Percentiles rank a stretch among this genome's conserved stretches.
phyloP scores from a whole-genome alignment of 2,113 vertebrate genomes.

The Sinocyclocheilus rhinocerous region DNA sequence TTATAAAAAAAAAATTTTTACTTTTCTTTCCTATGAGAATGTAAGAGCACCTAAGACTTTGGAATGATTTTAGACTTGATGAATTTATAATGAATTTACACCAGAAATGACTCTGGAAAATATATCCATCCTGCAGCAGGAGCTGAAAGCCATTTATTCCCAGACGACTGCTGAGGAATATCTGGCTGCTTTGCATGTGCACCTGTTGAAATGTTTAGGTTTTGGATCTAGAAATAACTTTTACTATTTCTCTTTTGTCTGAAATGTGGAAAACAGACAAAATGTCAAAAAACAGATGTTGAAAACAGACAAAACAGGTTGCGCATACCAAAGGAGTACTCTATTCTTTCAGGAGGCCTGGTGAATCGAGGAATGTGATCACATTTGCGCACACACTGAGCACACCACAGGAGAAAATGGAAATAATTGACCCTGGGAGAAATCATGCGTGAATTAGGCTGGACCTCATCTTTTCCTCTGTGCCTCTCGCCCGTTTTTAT shows the following conservation, averaged over 20 bases:
- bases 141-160: constrained; percentile 11
- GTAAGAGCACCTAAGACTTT: background rate
- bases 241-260: background rate
- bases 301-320: constrained; percentile 20
- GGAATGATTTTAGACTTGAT: background rate
- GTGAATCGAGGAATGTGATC: constrained; percentile 23
- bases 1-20: too few species aligned
- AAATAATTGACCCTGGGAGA: constrained; percentile 33
- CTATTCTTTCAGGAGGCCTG: constrained; percentile 13
- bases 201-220: constrained; percentile 32
- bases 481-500: background rate
- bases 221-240: constrained; percentile 15
- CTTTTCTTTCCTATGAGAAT: background rate
- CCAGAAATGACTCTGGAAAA: background rate
- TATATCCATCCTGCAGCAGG: background rate
- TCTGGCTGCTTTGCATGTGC: background rate
- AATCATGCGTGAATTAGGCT: background rate
- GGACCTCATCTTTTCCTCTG: background rate
- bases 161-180: background rate
- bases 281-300: constrained; percentile 16
- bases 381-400: background rate
- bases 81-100: background rate
- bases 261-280: constrained; percentile 31
- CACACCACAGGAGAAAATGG: constrained; percentile 7
- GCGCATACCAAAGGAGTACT: constrained; percentile 17